Conservation (phyloP, 2,113 vertebrate genomes). For the Tetrao urogallus region DNA sequence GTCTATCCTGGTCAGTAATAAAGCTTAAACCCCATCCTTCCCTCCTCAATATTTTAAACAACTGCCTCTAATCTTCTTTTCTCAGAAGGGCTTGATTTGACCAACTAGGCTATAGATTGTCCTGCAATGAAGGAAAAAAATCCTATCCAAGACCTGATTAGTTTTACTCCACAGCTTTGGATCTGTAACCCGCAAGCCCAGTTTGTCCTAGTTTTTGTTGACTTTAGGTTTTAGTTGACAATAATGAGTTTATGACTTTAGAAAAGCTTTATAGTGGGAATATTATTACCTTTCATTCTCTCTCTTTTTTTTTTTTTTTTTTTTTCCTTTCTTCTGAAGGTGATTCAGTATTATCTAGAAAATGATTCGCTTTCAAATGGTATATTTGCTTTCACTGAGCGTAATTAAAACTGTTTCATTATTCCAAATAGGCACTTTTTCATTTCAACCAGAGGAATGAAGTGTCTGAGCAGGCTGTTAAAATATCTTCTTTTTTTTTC, state of each 20-base stretch:
- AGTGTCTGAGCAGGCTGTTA: not conserved
- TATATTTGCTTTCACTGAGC: slow-evolving; percentile 7
- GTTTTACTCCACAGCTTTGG: slow-evolving; percentile 71
- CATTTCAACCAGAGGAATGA: not conserved
- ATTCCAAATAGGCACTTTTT: not conserved
- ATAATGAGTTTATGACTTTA: slow-evolving; percentile 51
- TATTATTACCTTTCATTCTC: not conserved
- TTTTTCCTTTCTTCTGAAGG: not conserved
- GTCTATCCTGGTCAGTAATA: slow-evolving; percentile 77
- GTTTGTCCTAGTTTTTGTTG: slow-evolving; percentile 68
- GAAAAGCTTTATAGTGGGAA: not conserved
- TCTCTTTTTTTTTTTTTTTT: not conserved
- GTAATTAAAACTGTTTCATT: not conserved
- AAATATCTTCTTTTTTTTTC: not conserved
- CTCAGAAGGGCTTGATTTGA: slow-evolving; percentile 82
- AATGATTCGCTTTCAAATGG: not conserved
- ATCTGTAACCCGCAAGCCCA: slow-evolving; percentile 48
- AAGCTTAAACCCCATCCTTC: slow-evolving; percentile 73
- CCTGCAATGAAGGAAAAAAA: slow-evolving; percentile 55
- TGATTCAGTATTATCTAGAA: slow-evolving; percentile 16
- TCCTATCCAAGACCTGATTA: slow-evolving; percentile 70
- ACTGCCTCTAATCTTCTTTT: slow-evolving; percentile 86
- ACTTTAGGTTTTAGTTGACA: slow-evolving; percentile 19
- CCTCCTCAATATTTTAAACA: slow-evolving; percentile 75
- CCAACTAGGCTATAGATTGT: slow-evolving; percentile 75